Evolutionary conservation across 1,140 invertebrate genomes (phyloP).

Genomic region (Pogonomyrmex barbatus): DNA sequence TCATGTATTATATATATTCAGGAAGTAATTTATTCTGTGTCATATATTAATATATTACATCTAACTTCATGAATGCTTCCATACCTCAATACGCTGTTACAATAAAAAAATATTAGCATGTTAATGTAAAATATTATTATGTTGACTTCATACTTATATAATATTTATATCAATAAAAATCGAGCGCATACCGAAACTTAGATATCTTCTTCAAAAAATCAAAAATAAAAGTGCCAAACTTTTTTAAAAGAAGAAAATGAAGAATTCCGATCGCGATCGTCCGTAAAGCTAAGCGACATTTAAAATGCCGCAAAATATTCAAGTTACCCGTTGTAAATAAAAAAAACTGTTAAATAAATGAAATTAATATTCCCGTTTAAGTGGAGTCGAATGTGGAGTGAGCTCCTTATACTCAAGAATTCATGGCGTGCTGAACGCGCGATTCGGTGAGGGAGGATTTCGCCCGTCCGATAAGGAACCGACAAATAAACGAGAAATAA

Average conservation of each 20-base stretch:
- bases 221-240: neutral
- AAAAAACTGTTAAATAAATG: constrained; percentile 34
- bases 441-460: constrained; percentile 55
- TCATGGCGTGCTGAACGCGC: constrained; percentile 64
- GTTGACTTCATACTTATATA: neutral
- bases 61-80: neutral
- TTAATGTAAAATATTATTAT: neutral
- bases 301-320: neutral
- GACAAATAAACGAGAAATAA: constrained; percentile 76
- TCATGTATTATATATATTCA: neutral
- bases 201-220: neutral
- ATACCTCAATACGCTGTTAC: neutral
- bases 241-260: neutral
- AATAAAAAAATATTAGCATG: neutral
- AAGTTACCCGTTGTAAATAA: constrained; percentile 21
- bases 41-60: neutral
- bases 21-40: constrained; percentile 1
- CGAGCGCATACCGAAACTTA: neutral
- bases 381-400: neutral
- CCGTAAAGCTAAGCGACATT: neutral
- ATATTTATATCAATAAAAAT: neutral
- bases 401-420: constrained; percentile 55
- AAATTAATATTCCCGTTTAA: constrained; percentile 53
- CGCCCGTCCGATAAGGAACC: constrained; percentile 72
- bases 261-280: neutral